phyloP scores from a whole-genome alignment of 2,113 vertebrate genomes.

The Pardalotus punctatus region DNA sequence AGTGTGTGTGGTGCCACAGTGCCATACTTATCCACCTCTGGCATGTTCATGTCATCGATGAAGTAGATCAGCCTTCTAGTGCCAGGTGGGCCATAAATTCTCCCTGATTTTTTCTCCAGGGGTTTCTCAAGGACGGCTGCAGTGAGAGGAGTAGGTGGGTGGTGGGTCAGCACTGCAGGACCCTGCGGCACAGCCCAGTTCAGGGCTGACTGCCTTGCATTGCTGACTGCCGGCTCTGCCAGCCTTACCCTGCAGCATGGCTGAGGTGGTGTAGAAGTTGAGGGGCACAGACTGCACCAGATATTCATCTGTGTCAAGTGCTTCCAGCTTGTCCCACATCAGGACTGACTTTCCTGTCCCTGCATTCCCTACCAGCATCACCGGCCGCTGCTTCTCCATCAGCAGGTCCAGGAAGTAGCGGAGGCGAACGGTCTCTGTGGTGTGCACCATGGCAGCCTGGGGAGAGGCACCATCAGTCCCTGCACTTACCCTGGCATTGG shows the following conservation, averaged over 20 bases:
- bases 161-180: rapidly evolving
- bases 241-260: conserved; percentile 78
- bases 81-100: conserved; percentile 69
- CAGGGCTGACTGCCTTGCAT: rapidly evolving
- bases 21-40: conserved; percentile 76
- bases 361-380: conserved; percentile 80
- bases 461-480: neutral
- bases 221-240: rapidly evolving
- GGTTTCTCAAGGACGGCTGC: conserved; percentile 74
- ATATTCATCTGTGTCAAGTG: conserved; percentile 58
- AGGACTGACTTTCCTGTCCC: conserved; percentile 78
- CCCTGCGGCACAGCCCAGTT: rapidly evolving
- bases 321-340: conserved; percentile 74
- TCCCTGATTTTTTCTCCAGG: conserved; percentile 76
- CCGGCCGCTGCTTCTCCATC: conserved; percentile 68
- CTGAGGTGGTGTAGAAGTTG: conserved; percentile 82
- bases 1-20: conserved; percentile 75
- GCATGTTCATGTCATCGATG: conserved; percentile 78
- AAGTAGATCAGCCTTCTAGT: conserved; percentile 75
- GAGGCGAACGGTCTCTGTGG: conserved; percentile 71
- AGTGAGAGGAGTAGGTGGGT: neutral
- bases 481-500: neutral
- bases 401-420: conserved; percentile 79
- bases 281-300: conserved; percentile 75
- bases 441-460: conserved; percentile 79